A percentile compares a stretch with the other conserved stretches of the same genome.
Evolutionary conservation across 1,140 invertebrate species (phyloP).

Genomic region (Aphis craccivora): DNA sequence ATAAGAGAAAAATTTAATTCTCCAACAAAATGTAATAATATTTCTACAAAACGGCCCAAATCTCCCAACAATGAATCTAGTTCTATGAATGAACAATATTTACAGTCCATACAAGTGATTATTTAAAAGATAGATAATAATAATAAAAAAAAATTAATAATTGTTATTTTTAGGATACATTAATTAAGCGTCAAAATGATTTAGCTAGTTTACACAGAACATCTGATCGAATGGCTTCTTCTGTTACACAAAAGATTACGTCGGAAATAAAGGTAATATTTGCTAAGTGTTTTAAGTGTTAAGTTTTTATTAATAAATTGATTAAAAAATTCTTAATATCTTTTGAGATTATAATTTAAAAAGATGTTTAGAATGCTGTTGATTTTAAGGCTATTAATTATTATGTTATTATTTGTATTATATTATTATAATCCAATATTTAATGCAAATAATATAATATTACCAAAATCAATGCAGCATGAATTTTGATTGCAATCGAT

Average conservation of each 20-base stretch:
- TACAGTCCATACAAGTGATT: neutral
- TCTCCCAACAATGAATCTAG: neutral
- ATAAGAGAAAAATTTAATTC: constrained; percentile 20
- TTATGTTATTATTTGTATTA: neutral
- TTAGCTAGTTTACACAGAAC: neutral
- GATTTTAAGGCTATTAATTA: too few species aligned
- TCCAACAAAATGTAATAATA: neutral
- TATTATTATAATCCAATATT: neutral
- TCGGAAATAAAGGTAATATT: constrained; percentile 46
- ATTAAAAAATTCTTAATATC: neutral
- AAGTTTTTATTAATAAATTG: neutral
- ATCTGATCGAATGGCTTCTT: constrained; percentile 50
- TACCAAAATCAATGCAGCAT: too few species aligned
- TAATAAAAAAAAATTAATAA: neutral
- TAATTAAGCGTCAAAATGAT: constrained; percentile 45
- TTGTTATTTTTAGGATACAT: constrained; percentile 40
- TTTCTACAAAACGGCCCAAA: neutral
- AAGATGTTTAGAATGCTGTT: neutral
- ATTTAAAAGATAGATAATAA: neutral
- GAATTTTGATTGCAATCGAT: too few species aligned
- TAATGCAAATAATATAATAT: too few species aligned
- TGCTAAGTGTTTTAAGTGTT: neutral
- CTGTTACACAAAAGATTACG: constrained; percentile 46
- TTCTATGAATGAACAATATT: constrained; percentile 25
- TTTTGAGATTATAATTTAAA: neutral